phyloP scores from a whole-genome alignment of 2,797 vertebrate species.

The Sebastes steindachneri region DNA sequence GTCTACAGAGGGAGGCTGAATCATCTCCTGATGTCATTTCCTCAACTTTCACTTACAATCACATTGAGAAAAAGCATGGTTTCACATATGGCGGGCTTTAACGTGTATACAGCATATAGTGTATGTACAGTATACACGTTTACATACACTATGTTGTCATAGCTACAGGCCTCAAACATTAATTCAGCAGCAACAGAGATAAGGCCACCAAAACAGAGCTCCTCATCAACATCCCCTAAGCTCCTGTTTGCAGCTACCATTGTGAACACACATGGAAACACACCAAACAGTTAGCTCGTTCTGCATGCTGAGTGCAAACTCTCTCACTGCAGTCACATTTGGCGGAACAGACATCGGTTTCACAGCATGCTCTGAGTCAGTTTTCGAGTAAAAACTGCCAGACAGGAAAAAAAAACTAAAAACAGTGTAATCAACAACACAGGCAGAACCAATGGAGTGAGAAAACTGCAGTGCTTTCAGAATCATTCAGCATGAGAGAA shows the following conservation, averaged over 20 bases:
- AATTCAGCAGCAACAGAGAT: slow-evolving; percentile 7
- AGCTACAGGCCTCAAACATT: slow-evolving; percentile 13
- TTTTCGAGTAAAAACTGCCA: slow-evolving; percentile 12
- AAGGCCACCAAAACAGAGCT: slow-evolving; percentile 36
- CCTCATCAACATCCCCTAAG: slow-evolving; percentile 4
- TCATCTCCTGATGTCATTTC: slow-evolving; percentile 79
- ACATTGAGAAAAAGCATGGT: slow-evolving; percentile 50
- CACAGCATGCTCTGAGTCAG: slow-evolving; percentile 21
- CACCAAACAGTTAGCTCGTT: slow-evolving; percentile 22
- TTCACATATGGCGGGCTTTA: slow-evolving; percentile 32
- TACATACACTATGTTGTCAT: not conserved
- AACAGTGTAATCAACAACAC: slow-evolving; percentile 23
- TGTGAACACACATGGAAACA: slow-evolving; percentile 11
- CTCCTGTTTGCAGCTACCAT: not conserved
- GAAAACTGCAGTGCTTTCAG: slow-evolving; percentile 24
- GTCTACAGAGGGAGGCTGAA: slow-evolving; percentile 63
- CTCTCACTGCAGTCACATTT: slow-evolving; percentile 30
- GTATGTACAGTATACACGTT: not conserved
- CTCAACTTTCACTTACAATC: slow-evolving; percentile 71
- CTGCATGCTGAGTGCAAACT: slow-evolving; percentile 15
- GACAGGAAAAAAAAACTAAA: not conserved
- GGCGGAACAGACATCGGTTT: slow-evolving; percentile 27
- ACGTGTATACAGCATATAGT: not conserved
- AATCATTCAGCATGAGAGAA: slow-evolving; percentile 25
- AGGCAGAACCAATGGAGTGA: slow-evolving; percentile 17